Conservation (phyloP, 2,797 vertebrate species). For the Sylvilagus floridanus region DNA sequence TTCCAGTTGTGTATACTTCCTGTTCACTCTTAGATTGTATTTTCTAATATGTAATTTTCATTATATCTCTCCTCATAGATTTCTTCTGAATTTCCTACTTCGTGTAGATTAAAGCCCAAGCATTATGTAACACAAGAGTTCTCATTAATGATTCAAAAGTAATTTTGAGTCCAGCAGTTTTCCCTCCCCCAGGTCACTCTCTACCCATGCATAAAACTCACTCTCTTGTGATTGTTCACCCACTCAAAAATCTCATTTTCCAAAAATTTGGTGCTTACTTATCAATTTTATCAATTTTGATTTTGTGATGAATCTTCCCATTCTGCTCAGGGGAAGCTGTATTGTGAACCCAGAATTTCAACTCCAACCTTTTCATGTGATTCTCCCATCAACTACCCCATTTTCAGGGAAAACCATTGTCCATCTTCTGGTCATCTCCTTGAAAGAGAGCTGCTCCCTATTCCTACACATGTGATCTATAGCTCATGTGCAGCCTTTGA, state of each 20-base stretch:
- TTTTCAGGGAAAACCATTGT: not conserved
- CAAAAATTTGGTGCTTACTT: not conserved
- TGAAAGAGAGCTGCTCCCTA: not conserved
- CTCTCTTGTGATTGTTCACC: not conserved
- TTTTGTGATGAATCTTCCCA: not conserved
- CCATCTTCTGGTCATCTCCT: not conserved
- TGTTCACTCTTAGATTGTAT: not conserved
- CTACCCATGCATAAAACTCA: not conserved
- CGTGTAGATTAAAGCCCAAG: not conserved
- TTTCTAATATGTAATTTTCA: not conserved
- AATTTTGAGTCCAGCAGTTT: not conserved
- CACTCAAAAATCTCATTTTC: not conserved
- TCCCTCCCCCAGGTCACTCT: not conserved
- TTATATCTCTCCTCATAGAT: not conserved
- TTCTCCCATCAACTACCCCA: not conserved
- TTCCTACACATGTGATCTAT: not conserved
- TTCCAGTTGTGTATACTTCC: not conserved
- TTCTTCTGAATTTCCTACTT: not conserved
- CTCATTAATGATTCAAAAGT: not conserved
- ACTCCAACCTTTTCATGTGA: not conserved
- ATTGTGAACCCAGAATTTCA: not conserved
- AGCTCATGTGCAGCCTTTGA: not conserved
- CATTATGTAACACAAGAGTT: not conserved
- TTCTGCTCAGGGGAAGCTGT: not conserved
- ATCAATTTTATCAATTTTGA: not conserved